Evolutionary conservation across 1,140 invertebrate species (phyloP).

Genomic region (Plodia interpunctella): DNA sequence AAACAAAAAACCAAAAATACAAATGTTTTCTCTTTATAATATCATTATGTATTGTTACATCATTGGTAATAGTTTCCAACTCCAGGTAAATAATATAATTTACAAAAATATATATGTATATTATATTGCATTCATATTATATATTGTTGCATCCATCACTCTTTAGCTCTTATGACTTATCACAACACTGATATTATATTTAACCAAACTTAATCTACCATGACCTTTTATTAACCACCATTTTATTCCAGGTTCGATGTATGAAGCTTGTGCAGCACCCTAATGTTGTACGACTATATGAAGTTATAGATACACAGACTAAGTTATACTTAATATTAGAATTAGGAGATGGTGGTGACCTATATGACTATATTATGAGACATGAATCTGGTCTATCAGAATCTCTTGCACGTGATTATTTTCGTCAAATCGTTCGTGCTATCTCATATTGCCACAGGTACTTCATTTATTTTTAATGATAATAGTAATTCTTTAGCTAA

Average conservation of each 20-base stretch:
- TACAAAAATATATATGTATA: too few relatives aligned
- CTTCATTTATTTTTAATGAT: slow-evolving; percentile 5
- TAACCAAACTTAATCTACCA: background rate
- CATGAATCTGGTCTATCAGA: slow-evolving; percentile 90
- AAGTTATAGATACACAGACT: slow-evolving; percentile 99
- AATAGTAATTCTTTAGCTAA: too few relatives aligned
- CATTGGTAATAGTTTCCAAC: too few relatives aligned
- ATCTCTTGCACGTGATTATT: slow-evolving; percentile 93
- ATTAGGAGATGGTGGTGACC: slow-evolving; percentile 98
- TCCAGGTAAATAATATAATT: too few relatives aligned
- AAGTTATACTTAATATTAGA: slow-evolving; percentile 97
- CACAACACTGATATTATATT: too few relatives aligned
- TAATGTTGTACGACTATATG: slow-evolving; percentile 98
- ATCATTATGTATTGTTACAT: too few relatives aligned
- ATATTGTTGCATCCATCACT: too few relatives aligned
- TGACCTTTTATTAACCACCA: slow-evolving; percentile 7
- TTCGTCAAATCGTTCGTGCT: slow-evolving; percentile 96
- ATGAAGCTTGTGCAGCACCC: slow-evolving; percentile 99
- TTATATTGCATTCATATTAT: too few relatives aligned
- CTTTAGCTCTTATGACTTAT: too few relatives aligned
- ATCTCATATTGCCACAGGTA: slow-evolving; percentile 98
- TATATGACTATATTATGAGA: slow-evolving; percentile 99
- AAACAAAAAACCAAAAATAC: too few relatives aligned
- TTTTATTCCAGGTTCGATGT: slow-evolving; percentile 86
- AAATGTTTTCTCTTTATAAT: too few relatives aligned